These are phyloP conservation scores for Drosophila pectinifera DNA, from an alignment of 1,140 invertebrate genomes.

Conservation along the genomic window DNA sequence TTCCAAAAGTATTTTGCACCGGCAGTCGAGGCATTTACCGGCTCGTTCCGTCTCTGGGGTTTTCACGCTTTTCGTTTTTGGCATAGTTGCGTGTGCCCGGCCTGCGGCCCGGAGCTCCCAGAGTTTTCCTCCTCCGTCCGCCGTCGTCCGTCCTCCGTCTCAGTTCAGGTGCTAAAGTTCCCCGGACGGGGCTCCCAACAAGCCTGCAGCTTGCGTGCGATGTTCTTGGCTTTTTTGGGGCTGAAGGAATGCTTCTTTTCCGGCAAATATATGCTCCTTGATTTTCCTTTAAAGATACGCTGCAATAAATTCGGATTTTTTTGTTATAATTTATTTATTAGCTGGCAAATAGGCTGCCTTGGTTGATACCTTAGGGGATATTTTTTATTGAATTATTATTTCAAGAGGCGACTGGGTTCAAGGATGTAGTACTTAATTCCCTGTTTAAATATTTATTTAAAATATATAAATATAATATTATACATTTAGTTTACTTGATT, in stretches of 20 bases:
- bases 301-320: not conserved
- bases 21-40: conserved; percentile 75
- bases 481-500: too few relatives aligned
- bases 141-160: too few relatives aligned
- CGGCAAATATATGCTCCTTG: conserved; percentile 2
- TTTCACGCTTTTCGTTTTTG: conserved; percentile 81
- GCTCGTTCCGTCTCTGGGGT: conserved; percentile 64
- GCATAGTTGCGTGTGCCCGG: conserved; percentile 78
- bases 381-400: not conserved
- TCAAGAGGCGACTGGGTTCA: not conserved
- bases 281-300: not conserved
- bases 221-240: conserved; percentile 63
- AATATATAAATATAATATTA: too few relatives aligned
- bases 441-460: not conserved
- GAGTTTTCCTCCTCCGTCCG: not conserved
- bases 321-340: not conserved
- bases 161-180: conserved; percentile 12
- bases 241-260: conserved; percentile 16
- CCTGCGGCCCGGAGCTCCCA: conserved; percentile 26
- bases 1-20: conserved; percentile 83
- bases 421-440: not conserved
- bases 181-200: conserved; percentile 22
- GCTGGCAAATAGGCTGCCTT: too few relatives aligned
- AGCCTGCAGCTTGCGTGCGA: conserved; percentile 70
- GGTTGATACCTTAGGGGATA: not conserved